A percentile compares a stretch with the other conserved stretches of the same genome.
Conservation (phyloP, 2,113 vertebrate species). For the Indri indri region DNA sequence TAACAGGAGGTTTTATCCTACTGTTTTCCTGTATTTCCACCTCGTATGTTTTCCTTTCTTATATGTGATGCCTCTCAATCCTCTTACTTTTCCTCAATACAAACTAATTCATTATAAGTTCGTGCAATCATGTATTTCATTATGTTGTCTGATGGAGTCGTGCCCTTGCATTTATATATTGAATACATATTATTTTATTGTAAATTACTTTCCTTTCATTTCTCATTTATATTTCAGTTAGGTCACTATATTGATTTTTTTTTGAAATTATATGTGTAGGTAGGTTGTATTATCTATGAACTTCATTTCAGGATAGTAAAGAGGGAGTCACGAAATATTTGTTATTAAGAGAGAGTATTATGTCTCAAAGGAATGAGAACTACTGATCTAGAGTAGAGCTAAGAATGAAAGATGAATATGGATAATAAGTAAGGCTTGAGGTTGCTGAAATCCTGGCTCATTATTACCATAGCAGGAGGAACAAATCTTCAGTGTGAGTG, state of each 20-base stretch:
- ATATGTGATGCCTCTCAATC: not conserved
- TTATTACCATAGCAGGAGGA: not conserved
- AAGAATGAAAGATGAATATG: constrained; percentile 45
- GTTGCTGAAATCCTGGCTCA: constrained; percentile 23
- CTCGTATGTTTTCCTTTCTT: constrained; percentile 44
- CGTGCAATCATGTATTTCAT: constrained; percentile 53
- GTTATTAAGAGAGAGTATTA: constrained; percentile 53
- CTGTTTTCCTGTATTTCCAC: not conserved
- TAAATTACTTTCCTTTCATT: constrained; percentile 56
- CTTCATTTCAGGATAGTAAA: constrained; percentile 57
- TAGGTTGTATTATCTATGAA: constrained; percentile 34
- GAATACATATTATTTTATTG: constrained; percentile 46
- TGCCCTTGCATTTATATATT: constrained; percentile 49
- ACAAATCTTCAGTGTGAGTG: constrained; percentile 23
- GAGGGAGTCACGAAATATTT: constrained; percentile 47
- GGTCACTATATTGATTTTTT: constrained; percentile 15
- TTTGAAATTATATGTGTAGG: constrained; percentile 9
- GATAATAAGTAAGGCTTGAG: constrained; percentile 30
- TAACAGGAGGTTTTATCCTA: not conserved
- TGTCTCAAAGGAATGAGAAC: constrained; percentile 37
- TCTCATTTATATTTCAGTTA: constrained; percentile 58
- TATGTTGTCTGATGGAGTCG: not conserved
- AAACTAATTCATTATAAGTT: constrained; percentile 49
- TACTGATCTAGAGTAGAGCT: constrained; percentile 34
- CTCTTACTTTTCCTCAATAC: constrained; percentile 48